Evolutionary conservation across 2,888 invertebrate species (phyloP), one percentile per base, ranked within the genome.

Genomic region (Scaptomyza flava): DNA sequence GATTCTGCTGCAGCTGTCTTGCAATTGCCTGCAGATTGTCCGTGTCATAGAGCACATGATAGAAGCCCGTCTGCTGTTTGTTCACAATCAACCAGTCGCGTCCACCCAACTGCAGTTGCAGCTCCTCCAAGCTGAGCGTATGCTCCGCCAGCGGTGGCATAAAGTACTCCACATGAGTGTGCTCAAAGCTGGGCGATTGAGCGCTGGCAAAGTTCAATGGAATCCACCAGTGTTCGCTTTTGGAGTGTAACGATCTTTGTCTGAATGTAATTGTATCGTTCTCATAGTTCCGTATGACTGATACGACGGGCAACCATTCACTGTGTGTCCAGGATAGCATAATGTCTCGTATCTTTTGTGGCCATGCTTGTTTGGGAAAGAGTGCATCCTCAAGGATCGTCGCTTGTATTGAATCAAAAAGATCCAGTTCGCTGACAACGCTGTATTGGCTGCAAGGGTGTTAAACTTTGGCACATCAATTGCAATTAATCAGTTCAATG

Each of bases 11-110:
- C 95, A 93, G 59, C 94, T 89, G 94, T 27, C 93, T 92, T 9
- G 94, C 94, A 5, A 97, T 93, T 0, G 93, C 92, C 1, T 91
- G 87, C 94, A 96, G 95, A 89, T 96, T 96, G 0, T 91, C 90
- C 0, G 87, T 85, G 52, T 96, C 96, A 73, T 96, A 96, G 84
- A 95, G 94, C 1, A 96, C 95, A 84, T 95, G 93, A 91, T 94
- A 95, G 89, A 91, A 89, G 6, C 91, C 90, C 1, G 91, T 91
- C 61, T 91, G 90, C 46, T 92, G 90, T 11, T 91, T 91, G 57
- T 92, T 92, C 0, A 90, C 82, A 31, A 92, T 85, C 20, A 92
- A 36, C 92, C 92, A 92, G 60, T 92, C 92, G 3, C 75, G 54
- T 7, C 77, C 71, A 3, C 57, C 64, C 4, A 91, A 14, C 34